A percentile compares a stretch with the other conserved stretches of the same genome.
phyloP scores from a whole-genome alignment of 2,888 invertebrate species.

The Ichneumon xanthorius region DNA sequence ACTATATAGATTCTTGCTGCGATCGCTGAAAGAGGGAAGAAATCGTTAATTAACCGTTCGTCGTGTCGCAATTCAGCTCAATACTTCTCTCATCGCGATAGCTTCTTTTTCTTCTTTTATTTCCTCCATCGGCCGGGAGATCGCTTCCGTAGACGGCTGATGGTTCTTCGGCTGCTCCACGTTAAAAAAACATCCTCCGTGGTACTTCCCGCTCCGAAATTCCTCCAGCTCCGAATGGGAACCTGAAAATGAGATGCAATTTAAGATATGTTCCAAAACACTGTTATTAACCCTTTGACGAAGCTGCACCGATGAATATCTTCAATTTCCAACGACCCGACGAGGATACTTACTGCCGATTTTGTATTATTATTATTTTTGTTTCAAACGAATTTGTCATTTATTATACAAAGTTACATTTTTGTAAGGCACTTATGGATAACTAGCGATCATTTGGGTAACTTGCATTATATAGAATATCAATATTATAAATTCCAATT shows the following conservation, averaged over 20 bases:
- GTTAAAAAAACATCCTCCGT: neutral
- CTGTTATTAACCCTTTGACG: constrained; percentile 1
- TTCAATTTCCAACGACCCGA: constrained; percentile 8
- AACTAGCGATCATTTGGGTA: constrained; percentile 17
- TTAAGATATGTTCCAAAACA: constrained; percentile 69
- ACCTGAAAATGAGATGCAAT: constrained; percentile 68
- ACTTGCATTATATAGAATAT: neutral
- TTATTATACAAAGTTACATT: constrained; percentile 43
- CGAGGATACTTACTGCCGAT: constrained; percentile 47
- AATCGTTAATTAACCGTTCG: constrained; percentile 30
- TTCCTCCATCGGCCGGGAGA: neutral
- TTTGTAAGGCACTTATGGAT: constrained; percentile 44
- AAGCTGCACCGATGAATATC: neutral
- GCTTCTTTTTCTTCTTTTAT: constrained; percentile 23
- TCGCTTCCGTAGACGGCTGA: neutral
- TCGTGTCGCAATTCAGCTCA: constrained; percentile 31
- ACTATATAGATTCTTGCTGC: constrained; percentile 44
- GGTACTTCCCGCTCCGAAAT: neutral
- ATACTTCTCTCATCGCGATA: constrained; percentile 61
- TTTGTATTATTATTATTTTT: neutral
- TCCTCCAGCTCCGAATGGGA: constrained; percentile 17
- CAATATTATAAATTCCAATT: constrained; percentile 21
- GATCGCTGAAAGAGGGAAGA: constrained; percentile 31
- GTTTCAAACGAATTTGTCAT: constrained; percentile 29
- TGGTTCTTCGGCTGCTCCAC: neutral